Conservation (phyloP, 1,140 invertebrate species). For the Cydia splendana region DNA sequence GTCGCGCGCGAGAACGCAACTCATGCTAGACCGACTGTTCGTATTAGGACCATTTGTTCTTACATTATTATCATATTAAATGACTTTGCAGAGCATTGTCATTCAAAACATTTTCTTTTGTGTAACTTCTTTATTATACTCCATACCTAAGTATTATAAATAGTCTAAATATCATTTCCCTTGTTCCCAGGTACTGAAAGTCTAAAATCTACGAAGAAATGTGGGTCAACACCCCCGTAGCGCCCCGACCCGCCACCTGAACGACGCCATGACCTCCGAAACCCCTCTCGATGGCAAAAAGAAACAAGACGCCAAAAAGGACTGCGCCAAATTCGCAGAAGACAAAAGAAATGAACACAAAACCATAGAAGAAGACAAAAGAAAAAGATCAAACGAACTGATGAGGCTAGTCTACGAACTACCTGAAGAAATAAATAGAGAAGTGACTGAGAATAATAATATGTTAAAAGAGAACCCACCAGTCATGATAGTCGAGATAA, state of each 20-base stretch:
- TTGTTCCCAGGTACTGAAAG: neutral
- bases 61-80: too few species aligned
- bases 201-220: slow-evolving; percentile 47
- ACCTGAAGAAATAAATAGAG: slow-evolving; percentile 62
- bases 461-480: slow-evolving; percentile 75
- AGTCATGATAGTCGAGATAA: slow-evolving; percentile 72
- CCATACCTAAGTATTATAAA: neutral
- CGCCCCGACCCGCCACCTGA: slow-evolving; percentile 33
- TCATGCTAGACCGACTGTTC: too few species aligned
- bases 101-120: neutral
- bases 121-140: neutral
- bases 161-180: neutral
- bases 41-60: too few species aligned
- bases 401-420: slow-evolving; percentile 76
- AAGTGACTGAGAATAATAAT: slow-evolving; percentile 60
- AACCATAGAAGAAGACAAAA: slow-evolving; percentile 53
- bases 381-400: slow-evolving; percentile 70
- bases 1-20: too few species aligned
- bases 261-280: slow-evolving; percentile 71
- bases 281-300: slow-evolving; percentile 66
- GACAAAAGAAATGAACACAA: slow-evolving; percentile 54
- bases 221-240: slow-evolving; percentile 41
- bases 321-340: slow-evolving; percentile 50
- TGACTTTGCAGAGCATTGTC: neutral
- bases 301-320: slow-evolving; percentile 63